Conservation (phyloP, 2,888 invertebrate genomes). For the Crossocerus cetratus region DNA sequence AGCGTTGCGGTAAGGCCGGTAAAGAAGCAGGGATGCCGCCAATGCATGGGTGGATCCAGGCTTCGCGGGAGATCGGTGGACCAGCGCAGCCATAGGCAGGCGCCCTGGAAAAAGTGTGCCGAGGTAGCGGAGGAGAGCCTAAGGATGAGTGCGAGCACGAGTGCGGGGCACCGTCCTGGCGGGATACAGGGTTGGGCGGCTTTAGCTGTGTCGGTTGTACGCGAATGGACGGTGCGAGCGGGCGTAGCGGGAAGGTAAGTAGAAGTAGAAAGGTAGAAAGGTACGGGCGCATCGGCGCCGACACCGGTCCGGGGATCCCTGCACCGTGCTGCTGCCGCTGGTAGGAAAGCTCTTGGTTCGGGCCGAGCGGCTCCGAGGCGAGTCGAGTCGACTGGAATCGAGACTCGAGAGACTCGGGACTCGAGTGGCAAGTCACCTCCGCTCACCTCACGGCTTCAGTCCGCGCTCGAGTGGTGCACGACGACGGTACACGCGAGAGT, state of each 20-base stretch:
- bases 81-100: no score
- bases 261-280: constrained; percentile 3
- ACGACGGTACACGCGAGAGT: constrained; percentile 66
- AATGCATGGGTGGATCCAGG: constrained; percentile 62
- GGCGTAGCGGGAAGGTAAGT: background rate
- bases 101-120: no score
- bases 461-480: constrained; percentile 69
- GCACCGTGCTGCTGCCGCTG: background rate
- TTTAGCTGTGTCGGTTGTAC: no score
- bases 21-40: constrained; percentile 42
- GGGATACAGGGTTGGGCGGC: no score
- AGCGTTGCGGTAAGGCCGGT: no score
- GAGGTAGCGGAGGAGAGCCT: no score
- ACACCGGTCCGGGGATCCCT: constrained; percentile 42
- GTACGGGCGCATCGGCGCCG: constrained; percentile 42
- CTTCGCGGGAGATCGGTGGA: constrained; percentile 26
- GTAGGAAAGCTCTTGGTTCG: constrained; percentile 44
- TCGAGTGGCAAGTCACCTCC: constrained; percentile 73
- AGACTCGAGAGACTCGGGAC: constrained; percentile 8
- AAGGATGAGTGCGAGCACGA: no score
- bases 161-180: no score
- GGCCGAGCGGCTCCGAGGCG: constrained; percentile 16
- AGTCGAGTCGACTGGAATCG: constrained; percentile 31
- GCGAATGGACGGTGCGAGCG: no score
- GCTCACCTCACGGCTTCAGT: constrained; percentile 72